Evolutionary conservation across 2,113 vertebrate genomes (phyloP).

Genomic region (Pogonocichla stellata): DNA sequence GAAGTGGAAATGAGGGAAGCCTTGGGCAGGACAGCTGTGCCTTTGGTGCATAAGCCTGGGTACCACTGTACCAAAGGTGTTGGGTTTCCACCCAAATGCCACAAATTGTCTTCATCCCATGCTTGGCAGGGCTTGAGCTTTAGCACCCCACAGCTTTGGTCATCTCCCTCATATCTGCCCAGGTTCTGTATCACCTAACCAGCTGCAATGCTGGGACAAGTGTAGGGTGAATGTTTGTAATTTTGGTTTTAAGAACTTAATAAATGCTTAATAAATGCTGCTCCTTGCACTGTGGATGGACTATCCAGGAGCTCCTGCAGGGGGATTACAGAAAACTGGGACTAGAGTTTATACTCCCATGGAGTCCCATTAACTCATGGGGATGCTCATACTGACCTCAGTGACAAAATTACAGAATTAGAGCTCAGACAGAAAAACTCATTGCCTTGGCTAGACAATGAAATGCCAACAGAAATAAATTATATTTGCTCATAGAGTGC

Average conservation of each 20-base stretch:
- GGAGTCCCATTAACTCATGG: neutral
- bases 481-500: neutral
- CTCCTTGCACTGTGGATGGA: neutral
- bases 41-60: neutral
- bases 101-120: neutral
- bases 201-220: neutral
- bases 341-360: neutral
- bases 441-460: neutral
- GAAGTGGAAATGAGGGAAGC: neutral
- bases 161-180: neutral
- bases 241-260: neutral
- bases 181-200: neutral
- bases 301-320: neutral
- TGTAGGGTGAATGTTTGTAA: neutral
- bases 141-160: neutral
- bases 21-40: neutral
- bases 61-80: fast-evolving
- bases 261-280: neutral
- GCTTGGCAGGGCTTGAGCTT: neutral
- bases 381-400: neutral
- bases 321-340: neutral
- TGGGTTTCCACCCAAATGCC: neutral
- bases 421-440: neutral
- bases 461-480: slow-evolving; percentile 32
- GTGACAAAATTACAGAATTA: neutral